Percentiles rank a stretch among this genome's conserved stretches.
Evolutionary conservation across 2,113 vertebrate genomes (phyloP).

Genomic region (Cryptotis parvus): DNA sequence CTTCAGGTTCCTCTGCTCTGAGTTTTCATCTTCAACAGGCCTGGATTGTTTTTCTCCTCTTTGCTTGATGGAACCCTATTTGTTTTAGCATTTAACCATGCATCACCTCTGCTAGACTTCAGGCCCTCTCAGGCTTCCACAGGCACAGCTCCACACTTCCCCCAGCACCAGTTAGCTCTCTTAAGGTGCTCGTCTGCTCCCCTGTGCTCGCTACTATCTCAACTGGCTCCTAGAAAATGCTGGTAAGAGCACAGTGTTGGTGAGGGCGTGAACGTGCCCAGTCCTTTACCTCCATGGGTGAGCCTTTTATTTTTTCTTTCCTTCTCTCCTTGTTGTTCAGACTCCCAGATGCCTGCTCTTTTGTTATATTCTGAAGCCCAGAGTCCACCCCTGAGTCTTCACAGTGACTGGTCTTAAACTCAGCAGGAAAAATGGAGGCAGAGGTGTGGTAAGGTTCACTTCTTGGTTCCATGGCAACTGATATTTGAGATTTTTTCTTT

Average conservation of each 20-base stretch:
- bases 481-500: too few relatives aligned
- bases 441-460: background rate
- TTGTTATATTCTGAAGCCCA: background rate
- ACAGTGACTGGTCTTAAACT: background rate
- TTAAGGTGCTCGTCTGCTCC: background rate
- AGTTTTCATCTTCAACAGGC: background rate
- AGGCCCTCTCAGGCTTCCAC: background rate
- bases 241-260: background rate
- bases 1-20: rapidly evolving
- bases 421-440: background rate
- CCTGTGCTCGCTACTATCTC: background rate
- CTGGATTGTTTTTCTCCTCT: background rate
- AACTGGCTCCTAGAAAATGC: background rate
- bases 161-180: background rate
- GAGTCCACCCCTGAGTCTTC: background rate
- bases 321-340: background rate
- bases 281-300: background rate
- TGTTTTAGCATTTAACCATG: background rate
- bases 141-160: rapidly evolving
- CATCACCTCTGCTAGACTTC: background rate
- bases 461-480: background rate
- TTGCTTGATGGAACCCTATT: background rate
- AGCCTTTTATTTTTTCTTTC: background rate
- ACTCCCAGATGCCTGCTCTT: background rate
- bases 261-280: background rate